These are phyloP conservation scores for Gobio gobio DNA, from an alignment of 2,113 vertebrate genomes.

Conservation along the genomic window DNA sequence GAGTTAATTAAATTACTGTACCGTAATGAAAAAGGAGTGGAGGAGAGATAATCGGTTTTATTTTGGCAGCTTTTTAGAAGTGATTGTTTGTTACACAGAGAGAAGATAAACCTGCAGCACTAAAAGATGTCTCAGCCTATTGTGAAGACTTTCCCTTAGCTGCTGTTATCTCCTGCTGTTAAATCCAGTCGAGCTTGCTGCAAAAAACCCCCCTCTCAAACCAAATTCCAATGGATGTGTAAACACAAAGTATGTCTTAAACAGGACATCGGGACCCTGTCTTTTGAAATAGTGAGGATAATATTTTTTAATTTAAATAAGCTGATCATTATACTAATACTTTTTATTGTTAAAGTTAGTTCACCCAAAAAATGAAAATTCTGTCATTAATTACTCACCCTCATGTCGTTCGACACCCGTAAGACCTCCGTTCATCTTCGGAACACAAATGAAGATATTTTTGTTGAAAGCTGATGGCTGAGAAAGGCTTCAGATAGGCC, in stretches of 20 bases:
- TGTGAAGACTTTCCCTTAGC: not conserved
- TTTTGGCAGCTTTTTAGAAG: conserved; percentile 52
- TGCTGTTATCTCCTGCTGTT: conserved; percentile 63
- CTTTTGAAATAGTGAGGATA: not conserved
- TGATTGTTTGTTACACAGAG: conserved; percentile 37
- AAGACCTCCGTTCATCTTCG: no score
- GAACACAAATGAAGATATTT: no score
- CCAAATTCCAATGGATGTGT: conserved; percentile 60
- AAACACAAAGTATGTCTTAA: conserved; percentile 61
- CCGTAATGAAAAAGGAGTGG: conserved; percentile 50
- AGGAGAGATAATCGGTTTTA: conserved; percentile 42
- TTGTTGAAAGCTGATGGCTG: no score
- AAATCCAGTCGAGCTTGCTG: conserved; percentile 59
- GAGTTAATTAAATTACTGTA: conserved; percentile 60
- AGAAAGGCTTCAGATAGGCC: no score
- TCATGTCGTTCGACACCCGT: no score
- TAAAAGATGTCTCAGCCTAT: conserved; percentile 43
- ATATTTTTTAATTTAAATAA: not conserved
- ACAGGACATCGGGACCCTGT: conserved; percentile 12
- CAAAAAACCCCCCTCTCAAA: conserved; percentile 63
- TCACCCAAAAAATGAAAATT: no score
- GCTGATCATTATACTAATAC: no score
- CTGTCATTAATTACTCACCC: no score
- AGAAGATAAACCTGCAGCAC: conserved; percentile 57
- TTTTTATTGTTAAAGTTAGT: no score